Percentiles rank a stretch among this genome's conserved stretches.
Conservation (phyloP, 2,113 vertebrate genomes). For the Hassar affinis region DNA sequence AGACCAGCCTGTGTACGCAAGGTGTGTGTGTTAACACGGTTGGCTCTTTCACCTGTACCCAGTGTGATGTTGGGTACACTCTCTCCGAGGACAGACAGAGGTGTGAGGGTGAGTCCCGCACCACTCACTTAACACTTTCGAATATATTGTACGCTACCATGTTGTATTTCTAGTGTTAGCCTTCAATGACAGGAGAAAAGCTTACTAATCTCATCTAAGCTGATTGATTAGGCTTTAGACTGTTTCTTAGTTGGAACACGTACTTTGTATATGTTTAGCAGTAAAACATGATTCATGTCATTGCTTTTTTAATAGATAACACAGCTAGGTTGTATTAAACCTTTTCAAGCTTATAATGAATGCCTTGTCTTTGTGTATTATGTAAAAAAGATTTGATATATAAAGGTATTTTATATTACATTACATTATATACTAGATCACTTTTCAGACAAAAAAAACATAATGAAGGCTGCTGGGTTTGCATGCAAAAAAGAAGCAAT, state of each 20-base stretch:
- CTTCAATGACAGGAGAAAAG: background rate
- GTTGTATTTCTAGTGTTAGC: background rate
- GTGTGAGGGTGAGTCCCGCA: constrained; percentile 79
- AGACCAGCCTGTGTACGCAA: constrained; percentile 68
- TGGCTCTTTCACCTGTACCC: constrained; percentile 82
- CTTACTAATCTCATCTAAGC: background rate
- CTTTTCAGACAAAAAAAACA: no score
- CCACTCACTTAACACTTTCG: background rate
- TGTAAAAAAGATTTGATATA: no score
- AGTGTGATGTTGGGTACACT: constrained; percentile 77
- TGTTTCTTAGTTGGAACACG: background rate
- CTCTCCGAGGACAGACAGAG: constrained; percentile 75
- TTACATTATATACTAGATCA: no score
- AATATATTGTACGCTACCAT: background rate
- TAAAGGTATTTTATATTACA: no score
- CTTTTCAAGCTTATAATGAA: background rate
- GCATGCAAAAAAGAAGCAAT: no score
- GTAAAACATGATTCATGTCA: background rate
- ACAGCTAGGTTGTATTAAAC: background rate
- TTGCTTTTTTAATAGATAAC: background rate
- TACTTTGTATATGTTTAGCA: background rate
- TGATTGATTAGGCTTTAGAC: background rate
- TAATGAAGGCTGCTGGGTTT: no score
- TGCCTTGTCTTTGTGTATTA: no score
- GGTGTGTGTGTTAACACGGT: constrained; percentile 83